phyloP scores from a whole-genome alignment of 2,113 vertebrate species.

The Crotalus viridis region DNA sequence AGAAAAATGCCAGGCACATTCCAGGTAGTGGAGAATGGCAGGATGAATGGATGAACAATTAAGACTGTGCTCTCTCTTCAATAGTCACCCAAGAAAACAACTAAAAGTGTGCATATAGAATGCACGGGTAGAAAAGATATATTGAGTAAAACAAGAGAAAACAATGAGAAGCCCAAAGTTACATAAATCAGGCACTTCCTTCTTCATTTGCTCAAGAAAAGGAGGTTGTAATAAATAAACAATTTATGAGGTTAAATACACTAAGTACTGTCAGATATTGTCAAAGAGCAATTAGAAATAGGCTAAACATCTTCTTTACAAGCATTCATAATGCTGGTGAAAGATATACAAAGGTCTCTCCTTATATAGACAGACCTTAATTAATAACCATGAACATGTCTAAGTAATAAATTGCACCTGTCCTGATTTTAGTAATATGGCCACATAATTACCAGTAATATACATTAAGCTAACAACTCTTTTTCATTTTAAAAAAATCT shows the following conservation, averaged over 20 bases:
- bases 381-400: not conserved
- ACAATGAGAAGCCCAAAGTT: not conserved
- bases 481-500: not conserved
- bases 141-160: not conserved
- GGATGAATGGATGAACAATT: not conserved
- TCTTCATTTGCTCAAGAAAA: not conserved
- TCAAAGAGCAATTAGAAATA: not conserved
- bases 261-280: not conserved
- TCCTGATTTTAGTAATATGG: not conserved
- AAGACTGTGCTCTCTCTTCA: not conserved
- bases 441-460: not conserved
- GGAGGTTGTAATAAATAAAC: not conserved
- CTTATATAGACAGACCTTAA: not conserved
- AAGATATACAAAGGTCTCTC: not conserved
- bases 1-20: not conserved
- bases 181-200: not conserved
- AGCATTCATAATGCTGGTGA: not conserved
- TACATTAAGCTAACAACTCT: conserved; percentile 4
- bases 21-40: not conserved
- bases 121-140: not conserved
- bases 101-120: not conserved
- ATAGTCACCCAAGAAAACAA: not conserved
- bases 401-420: not conserved
- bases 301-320: not conserved
- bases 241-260: not conserved